Base-by-base conservation (phyloP, 2,797 vertebrate species). In the Spheniscus humboldti region DNA sequence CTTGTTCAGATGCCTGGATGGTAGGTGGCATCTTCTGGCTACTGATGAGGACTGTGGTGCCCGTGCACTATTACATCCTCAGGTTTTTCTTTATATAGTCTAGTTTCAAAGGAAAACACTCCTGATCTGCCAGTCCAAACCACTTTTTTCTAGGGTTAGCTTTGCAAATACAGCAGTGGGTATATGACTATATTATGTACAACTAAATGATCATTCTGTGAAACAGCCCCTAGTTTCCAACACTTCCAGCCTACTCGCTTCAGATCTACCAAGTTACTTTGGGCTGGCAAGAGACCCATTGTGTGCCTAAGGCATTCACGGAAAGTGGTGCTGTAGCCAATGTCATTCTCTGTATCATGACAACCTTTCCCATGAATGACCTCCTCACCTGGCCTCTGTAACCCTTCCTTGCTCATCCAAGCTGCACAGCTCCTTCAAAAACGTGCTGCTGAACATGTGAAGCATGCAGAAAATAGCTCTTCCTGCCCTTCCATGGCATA, bases 361-460 rank as follows among this genome's bases (percentile, higher is more conserved):
- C 3, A 27, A 35, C 28, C n/a, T 50, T 78, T 43, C 57, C 19
- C 37, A 39, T 0, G 2, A 59, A 13, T 1, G 3, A 45, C 5
- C 22, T 15, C 60, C 72, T 72, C 69, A 37, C 33, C 23, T 41
- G 64, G 52, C 15, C 16, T 69, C 45, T 37, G 13, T 18, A 81
- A 64, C 9, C 66, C 39, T 33, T 88, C 48, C 27, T 28, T 57
- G 48, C 14, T 81, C 57, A 33, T 24, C 24, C 41, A 28, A 22
- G 35, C 48, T 33, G 35, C 66, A 15, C 13, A 72, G n/a, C 7
- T 62, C 33, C 41, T 45, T 55, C 87, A 35, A 62, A 82, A 86
- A 19, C 0, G 0, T 25, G 18, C 28, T 48, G 53, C 2, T 50
- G 45, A 16, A 35, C 30, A 7, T 0, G 6, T 2, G 24, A 56